Base-by-base conservation (phyloP, 2,888 invertebrate genomes). In the Antheraea yamamai region DNA sequence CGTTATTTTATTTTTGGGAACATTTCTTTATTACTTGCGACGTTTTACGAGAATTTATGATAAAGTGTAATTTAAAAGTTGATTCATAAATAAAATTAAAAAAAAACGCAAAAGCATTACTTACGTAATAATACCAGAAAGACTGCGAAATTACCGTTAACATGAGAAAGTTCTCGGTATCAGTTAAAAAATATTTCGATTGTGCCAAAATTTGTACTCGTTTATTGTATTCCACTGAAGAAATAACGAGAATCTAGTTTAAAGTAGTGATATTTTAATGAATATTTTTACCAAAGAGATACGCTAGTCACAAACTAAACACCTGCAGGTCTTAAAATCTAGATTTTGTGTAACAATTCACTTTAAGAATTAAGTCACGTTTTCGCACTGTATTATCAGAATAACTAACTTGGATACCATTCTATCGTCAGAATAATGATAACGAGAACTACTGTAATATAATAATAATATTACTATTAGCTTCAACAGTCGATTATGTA, bases 311-410 rank as follows among this genome's bases (percentile, higher is more conserved):
- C n/a, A n/a, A 70, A 70, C 70, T 1, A 39, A 35, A 70, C 70
- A 70, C 70, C 70, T 70, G 70, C 70, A 70, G 39, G 70, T 70
- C 35, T 39, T 70, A 39, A 70, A 39, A 70, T 70, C 39, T 70
- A 39, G 39, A 39, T 70, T 70, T 70, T 70, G 70, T 70, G 70
- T 39, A 70, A 70, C 70, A 70, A 39, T 39, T 70, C 70, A n/a
- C 39, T 70, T 70, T 70, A 70, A 70, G 70, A 70, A 70, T 70
- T 70, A 2, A 70, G 70, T 70, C 70, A 70, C 70, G 70, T 70
- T 70, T 70, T 35, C 39, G n/a, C 39, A n/a, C 39, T 70, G n/a
- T 70, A 39, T 70, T 70, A 70, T 70, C 39, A 70, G 70, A 39
- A 70, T 70, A 39, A 26, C 35, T 70, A 70, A 70, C 20, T 70